Conservation (phyloP, 2,113 vertebrate species). For the Lasiurus borealis region DNA sequence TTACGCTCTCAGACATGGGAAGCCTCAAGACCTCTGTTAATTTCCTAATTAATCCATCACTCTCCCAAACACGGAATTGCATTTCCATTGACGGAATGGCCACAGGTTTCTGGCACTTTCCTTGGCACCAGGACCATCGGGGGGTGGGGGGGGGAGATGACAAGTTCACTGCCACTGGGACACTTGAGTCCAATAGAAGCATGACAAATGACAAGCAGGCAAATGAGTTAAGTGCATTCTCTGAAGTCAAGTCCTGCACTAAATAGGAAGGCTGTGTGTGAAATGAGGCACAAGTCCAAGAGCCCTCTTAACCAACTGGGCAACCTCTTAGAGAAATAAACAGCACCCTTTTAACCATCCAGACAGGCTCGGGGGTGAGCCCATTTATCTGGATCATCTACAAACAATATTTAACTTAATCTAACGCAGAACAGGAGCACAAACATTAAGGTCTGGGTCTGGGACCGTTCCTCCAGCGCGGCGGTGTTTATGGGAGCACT, state of each 20-base stretch:
- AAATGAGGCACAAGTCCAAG: slow-evolving; percentile 71
- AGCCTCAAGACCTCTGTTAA: slow-evolving; percentile 60
- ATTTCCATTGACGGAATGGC: slow-evolving; percentile 11
- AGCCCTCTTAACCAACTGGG: slow-evolving; percentile 69
- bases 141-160: slow-evolving; percentile 31
- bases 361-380: slow-evolving; percentile 66
- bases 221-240: slow-evolving; percentile 71
- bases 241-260: slow-evolving; percentile 58
- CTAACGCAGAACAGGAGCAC: slow-evolving; percentile 78
- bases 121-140: neutral
- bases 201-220: slow-evolving; percentile 75
- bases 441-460: slow-evolving; percentile 71
- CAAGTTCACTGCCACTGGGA: slow-evolving; percentile 40
- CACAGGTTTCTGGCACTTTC: slow-evolving; percentile 37
- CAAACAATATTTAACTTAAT: slow-evolving; percentile 82
- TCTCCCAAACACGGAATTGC: neutral
- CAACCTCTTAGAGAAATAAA: slow-evolving; percentile 82
- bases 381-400: slow-evolving; percentile 81
- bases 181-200: slow-evolving; percentile 51
- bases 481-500: slow-evolving; percentile 47
- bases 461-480: slow-evolving; percentile 23
- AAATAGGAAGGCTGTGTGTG: slow-evolving; percentile 73
- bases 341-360: slow-evolving; percentile 79
- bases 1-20: slow-evolving; percentile 38
- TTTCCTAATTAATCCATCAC: slow-evolving; percentile 61